Evolutionary conservation across 2,888 invertebrate species (phyloP).

Genomic region (Cephus sareptanus): DNA sequence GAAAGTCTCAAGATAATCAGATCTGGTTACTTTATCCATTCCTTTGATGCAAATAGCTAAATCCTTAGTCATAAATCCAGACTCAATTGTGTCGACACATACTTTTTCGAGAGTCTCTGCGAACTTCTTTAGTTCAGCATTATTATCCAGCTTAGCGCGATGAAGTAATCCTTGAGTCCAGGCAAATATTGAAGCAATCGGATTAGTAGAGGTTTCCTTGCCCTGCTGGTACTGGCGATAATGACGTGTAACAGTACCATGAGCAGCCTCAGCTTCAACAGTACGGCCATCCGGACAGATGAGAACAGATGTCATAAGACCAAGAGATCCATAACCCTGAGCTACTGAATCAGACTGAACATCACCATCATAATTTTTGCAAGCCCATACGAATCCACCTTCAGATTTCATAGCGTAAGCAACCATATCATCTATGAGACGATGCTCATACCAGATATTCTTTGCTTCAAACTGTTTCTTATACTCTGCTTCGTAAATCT

Average conservation of each 20-base stretch:
- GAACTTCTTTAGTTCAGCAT: conserved; percentile 80
- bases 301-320: conserved; percentile 98
- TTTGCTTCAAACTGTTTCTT: conserved; percentile 85
- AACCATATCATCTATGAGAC: conserved; percentile 99
- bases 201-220: conserved; percentile 98
- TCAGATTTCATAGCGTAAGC: conserved; percentile 98
- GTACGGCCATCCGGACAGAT: conserved; percentile 98
- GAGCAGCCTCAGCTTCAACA: conserved; percentile 97
- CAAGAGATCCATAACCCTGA: conserved; percentile 95
- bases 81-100: conserved; percentile 94
- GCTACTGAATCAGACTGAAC: conserved; percentile 99
- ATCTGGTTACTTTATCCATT: conserved; percentile 78
- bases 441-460: conserved; percentile 97
- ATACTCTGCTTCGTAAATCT: conserved; percentile 91
- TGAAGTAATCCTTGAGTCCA: conserved; percentile 96
- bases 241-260: conserved; percentile 96
- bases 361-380: conserved; percentile 99
- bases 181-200: conserved; percentile 98
- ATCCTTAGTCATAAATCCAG: conserved; percentile 98
- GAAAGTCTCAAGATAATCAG: conserved; percentile 96
- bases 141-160: conserved; percentile 93
- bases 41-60: conserved; percentile 98
- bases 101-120: conserved; percentile 89
- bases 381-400: conserved; percentile 99
- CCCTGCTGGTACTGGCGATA: conserved; percentile 91